Evolutionary conservation across 2,113 vertebrate species (phyloP).

Genomic region (Platanista minor): DNA sequence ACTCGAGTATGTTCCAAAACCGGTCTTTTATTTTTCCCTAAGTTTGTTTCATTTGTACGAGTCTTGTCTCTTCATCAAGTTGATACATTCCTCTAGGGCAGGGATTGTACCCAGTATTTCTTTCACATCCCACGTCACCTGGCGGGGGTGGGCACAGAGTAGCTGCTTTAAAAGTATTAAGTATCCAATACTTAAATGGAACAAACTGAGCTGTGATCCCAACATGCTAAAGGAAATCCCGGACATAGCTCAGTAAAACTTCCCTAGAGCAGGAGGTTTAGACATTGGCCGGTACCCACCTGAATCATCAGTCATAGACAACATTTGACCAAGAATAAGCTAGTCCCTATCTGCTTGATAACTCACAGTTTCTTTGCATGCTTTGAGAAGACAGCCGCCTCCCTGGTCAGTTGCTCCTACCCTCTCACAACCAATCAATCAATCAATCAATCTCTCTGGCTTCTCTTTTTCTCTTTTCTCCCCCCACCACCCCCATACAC

Average conservation of each 20-base stretch:
- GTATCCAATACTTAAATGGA: not conserved
- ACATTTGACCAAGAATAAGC: not conserved
- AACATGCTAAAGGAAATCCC: not conserved
- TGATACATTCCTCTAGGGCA: not conserved
- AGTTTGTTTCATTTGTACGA: not conserved
- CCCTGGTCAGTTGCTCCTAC: not conserved
- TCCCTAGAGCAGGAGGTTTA: not conserved
- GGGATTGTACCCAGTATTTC: not conserved
- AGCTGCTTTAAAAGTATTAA: not conserved
- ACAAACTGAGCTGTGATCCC: not conserved
- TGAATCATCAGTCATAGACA: not conserved
- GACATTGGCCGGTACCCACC: not conserved
- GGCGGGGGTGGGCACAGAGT: not conserved
- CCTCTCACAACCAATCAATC: not conserved
- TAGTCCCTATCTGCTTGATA: not conserved
- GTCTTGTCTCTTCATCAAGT: not conserved
- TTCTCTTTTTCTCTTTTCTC: not conserved
- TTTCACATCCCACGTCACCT: not conserved
- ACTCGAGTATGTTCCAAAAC: not conserved
- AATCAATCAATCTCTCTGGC: not conserved
- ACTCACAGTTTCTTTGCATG: not conserved
- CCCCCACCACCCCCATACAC: not conserved
- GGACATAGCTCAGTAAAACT: not conserved
- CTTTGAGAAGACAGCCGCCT: not conserved
- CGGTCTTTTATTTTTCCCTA: not conserved